Evolutionary conservation across 2,888 invertebrate species (phyloP).

Genomic region (Seira ritae): DNA sequence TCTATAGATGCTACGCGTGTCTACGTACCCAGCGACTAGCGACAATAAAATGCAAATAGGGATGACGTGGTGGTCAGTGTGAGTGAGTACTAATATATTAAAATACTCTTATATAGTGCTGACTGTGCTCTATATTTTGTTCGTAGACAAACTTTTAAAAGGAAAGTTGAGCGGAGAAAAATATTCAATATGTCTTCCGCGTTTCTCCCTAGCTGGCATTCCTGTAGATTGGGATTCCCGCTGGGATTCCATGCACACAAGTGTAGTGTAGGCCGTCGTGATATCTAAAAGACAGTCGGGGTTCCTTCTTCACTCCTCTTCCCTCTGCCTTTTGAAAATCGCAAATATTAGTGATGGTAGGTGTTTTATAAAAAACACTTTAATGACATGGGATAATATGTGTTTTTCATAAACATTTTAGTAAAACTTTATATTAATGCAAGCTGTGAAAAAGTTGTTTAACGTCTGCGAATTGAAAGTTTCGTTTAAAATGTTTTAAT

Average conservation of each 20-base stretch:
- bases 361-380: background rate
- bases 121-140: background rate
- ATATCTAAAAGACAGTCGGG: slow-evolving; percentile 2
- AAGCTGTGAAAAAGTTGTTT: background rate
- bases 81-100: background rate
- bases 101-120: background rate
- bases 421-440: background rate
- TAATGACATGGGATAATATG: background rate
- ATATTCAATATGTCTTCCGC: background rate
- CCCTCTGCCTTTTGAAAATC: background rate
- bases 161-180: background rate
- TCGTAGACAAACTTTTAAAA: background rate
- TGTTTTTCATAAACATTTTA: background rate
- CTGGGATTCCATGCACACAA: background rate
- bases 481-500: background rate
- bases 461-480: background rate
- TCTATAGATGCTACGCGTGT: too few relatives aligned
- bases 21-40: too few relatives aligned
- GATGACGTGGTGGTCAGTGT: too few relatives aligned
- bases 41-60: background rate
- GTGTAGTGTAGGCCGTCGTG: background rate
- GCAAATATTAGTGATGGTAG: background rate
- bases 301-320: background rate
- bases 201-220: background rate
- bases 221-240: background rate